A percentile compares a stretch with the other conserved stretches of the same genome.
Conservation (phyloP, 2,113 vertebrate genomes). For the Sinosuthora webbiana region DNA sequence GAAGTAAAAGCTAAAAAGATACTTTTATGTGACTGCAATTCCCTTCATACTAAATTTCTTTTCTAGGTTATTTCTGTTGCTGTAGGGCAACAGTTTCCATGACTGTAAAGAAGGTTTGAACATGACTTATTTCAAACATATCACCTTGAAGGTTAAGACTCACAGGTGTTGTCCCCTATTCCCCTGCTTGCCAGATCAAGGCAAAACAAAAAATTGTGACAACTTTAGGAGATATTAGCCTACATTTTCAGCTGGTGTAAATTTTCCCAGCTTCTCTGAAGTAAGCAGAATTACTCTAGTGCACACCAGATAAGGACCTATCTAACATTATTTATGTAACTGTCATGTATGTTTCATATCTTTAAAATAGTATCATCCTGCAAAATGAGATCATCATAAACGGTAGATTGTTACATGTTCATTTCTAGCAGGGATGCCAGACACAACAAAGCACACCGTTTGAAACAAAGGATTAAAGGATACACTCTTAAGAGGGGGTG, state of each 20-base stretch:
- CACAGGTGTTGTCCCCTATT: neutral
- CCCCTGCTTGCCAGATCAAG: neutral
- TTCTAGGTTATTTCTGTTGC: conserved; percentile 42
- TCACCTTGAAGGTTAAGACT: conserved; percentile 58
- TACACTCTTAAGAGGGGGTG: neutral
- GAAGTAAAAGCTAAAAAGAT: conserved; percentile 33
- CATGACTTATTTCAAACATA: conserved; percentile 50
- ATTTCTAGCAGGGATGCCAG: neutral
- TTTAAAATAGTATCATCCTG: neutral
- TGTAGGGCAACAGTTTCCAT: conserved; percentile 38
- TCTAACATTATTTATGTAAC: neutral
- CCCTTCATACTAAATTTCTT: conserved; percentile 39
- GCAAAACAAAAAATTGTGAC: neutral
- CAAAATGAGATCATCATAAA: neutral
- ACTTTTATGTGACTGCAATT: conserved; percentile 26
- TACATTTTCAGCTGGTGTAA: neutral
- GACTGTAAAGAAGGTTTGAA: conserved; percentile 48
- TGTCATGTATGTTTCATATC: neutral
- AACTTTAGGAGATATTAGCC: neutral
- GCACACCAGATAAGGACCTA: neutral
- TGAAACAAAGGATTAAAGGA: neutral
- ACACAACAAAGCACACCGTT: neutral
- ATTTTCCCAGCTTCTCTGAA: neutral
- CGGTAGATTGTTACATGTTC: neutral
- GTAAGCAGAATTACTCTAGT: neutral